A percentile compares a stretch with the other conserved stretches of the same genome.
Evolutionary conservation across 2,113 vertebrate species (phyloP).

Genomic region (Grus americana): DNA sequence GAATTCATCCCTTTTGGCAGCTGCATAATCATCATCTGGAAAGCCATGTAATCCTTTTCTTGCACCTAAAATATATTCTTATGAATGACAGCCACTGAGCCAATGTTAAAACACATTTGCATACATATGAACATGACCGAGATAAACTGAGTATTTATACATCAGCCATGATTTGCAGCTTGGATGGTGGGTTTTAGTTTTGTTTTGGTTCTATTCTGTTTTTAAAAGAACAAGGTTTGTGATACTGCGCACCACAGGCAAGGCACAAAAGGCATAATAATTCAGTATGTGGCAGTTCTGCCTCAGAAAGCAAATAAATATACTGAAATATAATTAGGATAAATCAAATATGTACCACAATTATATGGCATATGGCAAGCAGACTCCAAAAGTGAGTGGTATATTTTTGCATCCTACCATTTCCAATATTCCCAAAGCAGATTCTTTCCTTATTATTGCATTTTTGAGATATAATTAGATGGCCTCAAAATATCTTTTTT

Average conservation of each 20-base stretch:
- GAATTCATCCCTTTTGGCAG: not conserved
- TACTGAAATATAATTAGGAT: not conserved
- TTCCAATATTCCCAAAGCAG: slow-evolving; percentile 2
- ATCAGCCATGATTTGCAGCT: not conserved
- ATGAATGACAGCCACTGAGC: not conserved
- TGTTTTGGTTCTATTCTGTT: not conserved
- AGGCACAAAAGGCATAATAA: not conserved
- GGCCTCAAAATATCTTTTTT: not conserved
- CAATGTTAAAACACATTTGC: not conserved
- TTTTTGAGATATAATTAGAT: slow-evolving; percentile 17
- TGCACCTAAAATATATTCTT: not conserved
- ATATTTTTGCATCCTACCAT: not conserved
- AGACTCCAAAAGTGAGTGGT: not conserved
- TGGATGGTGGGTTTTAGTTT: not conserved
- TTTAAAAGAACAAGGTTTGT: not conserved
- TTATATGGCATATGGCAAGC: not conserved
- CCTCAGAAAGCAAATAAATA: slow-evolving; percentile 1
- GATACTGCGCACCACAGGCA: not conserved
- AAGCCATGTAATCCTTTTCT: not conserved
- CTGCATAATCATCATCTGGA: not conserved
- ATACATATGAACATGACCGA: not conserved
- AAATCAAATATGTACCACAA: not conserved
- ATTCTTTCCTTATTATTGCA: not conserved
- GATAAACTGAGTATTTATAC: not conserved
- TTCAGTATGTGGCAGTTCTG: not conserved